Evolutionary conservation across 92 coral and sea anemone genomes (phyloP).

Genomic region (Palythoa grandiflora): DNA sequence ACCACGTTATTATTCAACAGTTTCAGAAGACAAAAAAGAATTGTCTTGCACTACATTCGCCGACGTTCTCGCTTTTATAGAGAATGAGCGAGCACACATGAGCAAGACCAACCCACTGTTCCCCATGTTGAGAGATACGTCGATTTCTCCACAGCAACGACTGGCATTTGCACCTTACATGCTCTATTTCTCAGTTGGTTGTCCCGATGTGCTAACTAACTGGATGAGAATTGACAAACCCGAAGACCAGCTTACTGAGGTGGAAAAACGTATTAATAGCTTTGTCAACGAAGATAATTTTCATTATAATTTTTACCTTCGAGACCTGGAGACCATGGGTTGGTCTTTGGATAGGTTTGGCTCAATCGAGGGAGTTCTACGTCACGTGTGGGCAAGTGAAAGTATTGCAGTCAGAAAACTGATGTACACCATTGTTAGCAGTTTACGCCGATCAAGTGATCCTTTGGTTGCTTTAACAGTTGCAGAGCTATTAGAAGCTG

Average conservation of each 20-base stretch:
- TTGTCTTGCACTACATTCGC: background rate
- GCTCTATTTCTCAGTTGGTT: constrained; percentile 14
- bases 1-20: constrained; percentile 9
- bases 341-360: constrained; percentile 36
- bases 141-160: constrained; percentile 14
- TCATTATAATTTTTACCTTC: constrained; percentile 39
- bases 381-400: constrained; percentile 42
- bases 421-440: constrained; percentile 30
- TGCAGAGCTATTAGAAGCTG: constrained; percentile 24
- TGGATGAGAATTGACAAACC: constrained; percentile 47
- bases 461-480: constrained; percentile 31
- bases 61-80: constrained; percentile 29
- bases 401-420: constrained; percentile 12
- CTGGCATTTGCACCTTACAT: constrained; percentile 31
- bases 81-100: constrained; percentile 7
- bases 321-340: constrained; percentile 27
- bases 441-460: constrained; percentile 31
- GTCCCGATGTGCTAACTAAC: constrained; percentile 34
- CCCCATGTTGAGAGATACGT: constrained; percentile 24
- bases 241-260: constrained; percentile 29
- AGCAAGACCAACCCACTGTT: constrained; percentile 35
- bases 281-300: constrained; percentile 36
- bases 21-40: background rate
- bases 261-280: constrained; percentile 37
- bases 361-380: constrained; percentile 25